phyloP scores from a whole-genome alignment of 2,113 vertebrate species.

The Pavo muticus region DNA sequence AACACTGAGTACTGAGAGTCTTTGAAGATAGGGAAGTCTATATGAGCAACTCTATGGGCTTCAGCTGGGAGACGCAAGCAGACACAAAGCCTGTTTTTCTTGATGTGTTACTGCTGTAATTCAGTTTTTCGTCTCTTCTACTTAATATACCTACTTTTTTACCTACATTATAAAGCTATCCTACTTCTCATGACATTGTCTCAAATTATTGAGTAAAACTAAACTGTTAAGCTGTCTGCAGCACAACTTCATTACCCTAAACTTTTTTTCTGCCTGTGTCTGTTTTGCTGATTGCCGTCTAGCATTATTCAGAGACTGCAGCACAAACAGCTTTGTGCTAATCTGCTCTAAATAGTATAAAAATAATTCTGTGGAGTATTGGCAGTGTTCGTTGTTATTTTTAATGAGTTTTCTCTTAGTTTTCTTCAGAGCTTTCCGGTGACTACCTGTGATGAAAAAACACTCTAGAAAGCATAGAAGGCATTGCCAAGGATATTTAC shows the following conservation, averaged over 20 bases:
- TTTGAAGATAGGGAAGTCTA: not conserved
- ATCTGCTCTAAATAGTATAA: conserved; percentile 29
- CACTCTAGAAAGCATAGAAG: not conserved
- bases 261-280: not conserved
- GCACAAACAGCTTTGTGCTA: conserved; percentile 9
- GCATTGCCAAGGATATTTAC: not conserved
- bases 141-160: conserved; percentile 17
- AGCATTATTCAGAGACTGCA: conserved; percentile 1
- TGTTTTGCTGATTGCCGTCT: conserved; percentile 39
- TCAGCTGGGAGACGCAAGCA: not conserved
- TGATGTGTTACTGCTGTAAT: not conserved
- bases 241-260: not conserved
- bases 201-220: conserved; percentile 20
- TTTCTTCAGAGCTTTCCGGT: conserved; percentile 10
- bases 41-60: not conserved
- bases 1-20: not conserved
- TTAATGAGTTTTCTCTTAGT: not conserved
- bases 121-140: conserved; percentile 9
- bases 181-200: not conserved
- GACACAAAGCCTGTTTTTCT: not conserved
- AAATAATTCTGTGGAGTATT: conserved; percentile 7
- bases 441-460: not conserved
- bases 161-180: conserved; percentile 3
- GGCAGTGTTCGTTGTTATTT: conserved; percentile 23
- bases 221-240: not conserved